These are phyloP conservation scores for Calcarius ornatus DNA, from an alignment of 2,113 vertebrate genomes.

Conservation along the genomic window DNA sequence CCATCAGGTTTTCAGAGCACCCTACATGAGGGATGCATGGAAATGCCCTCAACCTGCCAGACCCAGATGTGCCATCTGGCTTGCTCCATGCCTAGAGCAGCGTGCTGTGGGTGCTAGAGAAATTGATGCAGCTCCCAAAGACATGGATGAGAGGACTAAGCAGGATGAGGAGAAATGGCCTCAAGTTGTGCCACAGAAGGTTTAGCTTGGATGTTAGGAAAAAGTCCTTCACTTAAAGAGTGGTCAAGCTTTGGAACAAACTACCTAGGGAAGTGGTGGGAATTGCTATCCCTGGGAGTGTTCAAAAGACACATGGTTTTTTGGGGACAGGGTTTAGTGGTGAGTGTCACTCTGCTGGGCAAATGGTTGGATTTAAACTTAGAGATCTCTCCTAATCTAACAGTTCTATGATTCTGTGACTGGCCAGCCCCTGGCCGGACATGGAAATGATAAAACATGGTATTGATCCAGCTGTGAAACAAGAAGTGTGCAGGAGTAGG, in stretches of 20 bases:
- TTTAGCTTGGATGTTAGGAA: not conserved
- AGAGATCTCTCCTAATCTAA: not conserved
- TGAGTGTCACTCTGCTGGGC: not conserved
- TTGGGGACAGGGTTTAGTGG: not conserved
- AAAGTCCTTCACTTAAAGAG: not conserved
- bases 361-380: not conserved
- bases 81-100: not conserved
- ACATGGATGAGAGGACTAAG: fast-evolving
- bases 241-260: not conserved
- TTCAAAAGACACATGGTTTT: not conserved
- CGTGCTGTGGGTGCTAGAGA: not conserved
- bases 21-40: fast-evolving
- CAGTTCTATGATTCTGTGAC: not conserved
- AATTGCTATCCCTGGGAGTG: not conserved
- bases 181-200: not conserved
- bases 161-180: not conserved
- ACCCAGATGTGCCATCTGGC: not conserved
- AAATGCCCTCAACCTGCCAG: not conserved
- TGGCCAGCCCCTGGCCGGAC: too few species aligned
- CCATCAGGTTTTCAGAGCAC: not conserved
- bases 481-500: not conserved
- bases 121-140: not conserved
- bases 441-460: fast-evolving
- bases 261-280: not conserved
- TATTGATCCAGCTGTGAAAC: not conserved